These are phyloP conservation scores for Morpho helenor DNA, from an alignment of 2,888 invertebrate genomes.

Conservation along the genomic window DNA sequence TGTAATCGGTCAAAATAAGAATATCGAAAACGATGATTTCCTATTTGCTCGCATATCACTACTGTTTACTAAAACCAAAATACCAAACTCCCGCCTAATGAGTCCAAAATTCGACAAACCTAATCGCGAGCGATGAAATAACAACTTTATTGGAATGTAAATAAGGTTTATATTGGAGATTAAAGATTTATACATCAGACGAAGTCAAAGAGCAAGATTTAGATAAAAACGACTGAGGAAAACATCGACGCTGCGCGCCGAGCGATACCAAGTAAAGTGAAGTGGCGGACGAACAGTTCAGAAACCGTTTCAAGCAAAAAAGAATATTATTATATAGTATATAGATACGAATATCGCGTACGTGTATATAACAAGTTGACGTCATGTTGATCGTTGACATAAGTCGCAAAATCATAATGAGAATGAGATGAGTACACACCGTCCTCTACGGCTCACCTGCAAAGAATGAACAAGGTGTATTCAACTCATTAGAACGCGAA, in stretches of 20 bases:
- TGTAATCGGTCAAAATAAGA: conserved; percentile 1
- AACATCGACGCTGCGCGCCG: conserved; percentile 45
- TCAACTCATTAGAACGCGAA: conserved; percentile 18
- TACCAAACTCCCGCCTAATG: conserved; percentile 66
- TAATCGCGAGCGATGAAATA: conserved; percentile 34
- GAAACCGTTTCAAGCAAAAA: conserved; percentile 15
- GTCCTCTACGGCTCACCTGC: conserved; percentile 20
- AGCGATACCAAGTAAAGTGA: conserved; percentile 29
- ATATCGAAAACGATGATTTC: conserved; percentile 26
- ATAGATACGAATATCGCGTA: conserved; percentile 15
- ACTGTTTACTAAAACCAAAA: conserved; percentile 67
- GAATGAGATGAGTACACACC: conserved; percentile 27
- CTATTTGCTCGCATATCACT: conserved; percentile 46
- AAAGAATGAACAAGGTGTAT: conserved; percentile 19
- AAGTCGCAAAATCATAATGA: conserved; percentile 35
- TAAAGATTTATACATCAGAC: conserved; percentile 55
- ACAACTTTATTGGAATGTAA: conserved; percentile 34
- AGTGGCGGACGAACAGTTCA: conserved; percentile 26
- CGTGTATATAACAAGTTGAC: conserved; percentile 7
- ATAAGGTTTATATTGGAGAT: conserved; percentile 48
- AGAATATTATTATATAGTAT: not conserved
- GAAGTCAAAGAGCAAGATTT: conserved; percentile 73
- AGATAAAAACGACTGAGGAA: conserved; percentile 69
- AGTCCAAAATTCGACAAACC: conserved; percentile 59
- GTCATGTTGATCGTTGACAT: conserved; percentile 19